phyloP scores from a whole-genome alignment of 2,113 vertebrate species.

The Isichthys henryi region DNA sequence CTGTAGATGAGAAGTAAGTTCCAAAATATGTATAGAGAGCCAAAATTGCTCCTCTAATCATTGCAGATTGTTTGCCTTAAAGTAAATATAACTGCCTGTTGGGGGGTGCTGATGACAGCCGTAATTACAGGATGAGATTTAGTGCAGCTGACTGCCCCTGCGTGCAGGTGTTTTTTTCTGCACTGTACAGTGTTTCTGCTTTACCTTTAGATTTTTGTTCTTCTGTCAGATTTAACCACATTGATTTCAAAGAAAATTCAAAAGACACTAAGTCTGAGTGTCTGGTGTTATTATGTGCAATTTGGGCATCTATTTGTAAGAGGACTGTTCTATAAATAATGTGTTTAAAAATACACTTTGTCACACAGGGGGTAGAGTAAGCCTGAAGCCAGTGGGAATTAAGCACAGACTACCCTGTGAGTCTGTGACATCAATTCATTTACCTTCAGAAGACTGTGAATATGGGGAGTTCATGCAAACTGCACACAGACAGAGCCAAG shows the following conservation, averaged over 20 bases:
- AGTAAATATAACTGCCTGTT: conserved; percentile 59
- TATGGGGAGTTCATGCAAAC: neutral
- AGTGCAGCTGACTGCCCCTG: conserved; percentile 51
- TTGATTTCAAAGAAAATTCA: conserved; percentile 8
- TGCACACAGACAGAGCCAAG: neutral
- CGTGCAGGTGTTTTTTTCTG: conserved; percentile 33
- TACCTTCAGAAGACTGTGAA: neutral
- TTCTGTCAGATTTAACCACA: conserved; percentile 17
- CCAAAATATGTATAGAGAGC: neutral
- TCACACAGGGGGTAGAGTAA: neutral
- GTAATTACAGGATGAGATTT: conserved; percentile 58
- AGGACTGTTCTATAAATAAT: neutral
- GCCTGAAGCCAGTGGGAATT: neutral
- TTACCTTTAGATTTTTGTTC: neutral
- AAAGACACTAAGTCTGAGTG: neutral
- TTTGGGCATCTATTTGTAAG: neutral
- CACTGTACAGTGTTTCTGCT: conserved; percentile 23
- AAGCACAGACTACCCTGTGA: neutral
- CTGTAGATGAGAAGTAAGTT: neutral
- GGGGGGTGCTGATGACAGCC: conserved; percentile 56
- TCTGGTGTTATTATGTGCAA: neutral
- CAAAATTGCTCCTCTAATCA: neutral
- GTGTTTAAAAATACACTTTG: neutral
- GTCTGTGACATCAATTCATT: neutral
- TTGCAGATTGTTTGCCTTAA: conserved; percentile 23